Percentiles rank a stretch among this genome's conserved stretches.
Evolutionary conservation across 2,888 invertebrate genomes (phyloP).

Genomic region (Eumacrocentrus americanus): DNA sequence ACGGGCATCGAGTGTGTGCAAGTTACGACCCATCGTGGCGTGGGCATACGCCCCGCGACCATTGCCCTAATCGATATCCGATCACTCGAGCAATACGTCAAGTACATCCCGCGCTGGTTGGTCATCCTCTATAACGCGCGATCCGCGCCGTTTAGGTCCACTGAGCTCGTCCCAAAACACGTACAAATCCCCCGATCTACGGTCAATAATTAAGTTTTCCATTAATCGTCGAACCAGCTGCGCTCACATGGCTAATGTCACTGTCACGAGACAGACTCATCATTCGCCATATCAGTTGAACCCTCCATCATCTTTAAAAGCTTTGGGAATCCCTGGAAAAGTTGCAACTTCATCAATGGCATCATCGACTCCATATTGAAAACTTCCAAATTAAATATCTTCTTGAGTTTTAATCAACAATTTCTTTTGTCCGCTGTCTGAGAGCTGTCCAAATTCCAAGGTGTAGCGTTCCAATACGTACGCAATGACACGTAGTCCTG

Average conservation of each 20-base stretch:
- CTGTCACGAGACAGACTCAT: slow-evolving; percentile 1
- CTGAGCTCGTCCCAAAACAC: slow-evolving; percentile 1
- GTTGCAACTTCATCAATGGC: too few relatives aligned
- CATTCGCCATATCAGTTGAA: slow-evolving; percentile 5
- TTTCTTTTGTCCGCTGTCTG: too few relatives aligned
- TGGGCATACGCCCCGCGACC: slow-evolving; percentile 28
- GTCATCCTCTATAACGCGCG: slow-evolving; percentile 36
- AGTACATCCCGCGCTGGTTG: slow-evolving; percentile 51
- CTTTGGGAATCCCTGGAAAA: too few relatives aligned
- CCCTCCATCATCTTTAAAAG: too few relatives aligned
- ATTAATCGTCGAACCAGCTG: slow-evolving; percentile 57
- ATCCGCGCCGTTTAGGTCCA: slow-evolving; percentile 25
- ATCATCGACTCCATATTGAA: too few relatives aligned
- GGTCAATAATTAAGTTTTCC: slow-evolving; percentile 56
- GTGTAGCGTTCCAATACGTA: neutral
- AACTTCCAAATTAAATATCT: too few relatives aligned
- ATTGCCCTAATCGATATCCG: slow-evolving; percentile 56
- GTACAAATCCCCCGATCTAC: slow-evolving; percentile 32
- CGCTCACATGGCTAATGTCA: slow-evolving; percentile 44
- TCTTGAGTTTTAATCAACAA: too few relatives aligned
- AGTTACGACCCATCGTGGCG: slow-evolving; percentile 51
- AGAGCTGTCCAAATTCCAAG: slow-evolving; percentile 11
- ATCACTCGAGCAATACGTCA: slow-evolving; percentile 58
- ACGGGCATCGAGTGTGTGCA: slow-evolving; percentile 49
- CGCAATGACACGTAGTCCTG: slow-evolving; percentile 7